Conservation (phyloP, 2,888 invertebrate species). For the Drosophila sordidula region DNA sequence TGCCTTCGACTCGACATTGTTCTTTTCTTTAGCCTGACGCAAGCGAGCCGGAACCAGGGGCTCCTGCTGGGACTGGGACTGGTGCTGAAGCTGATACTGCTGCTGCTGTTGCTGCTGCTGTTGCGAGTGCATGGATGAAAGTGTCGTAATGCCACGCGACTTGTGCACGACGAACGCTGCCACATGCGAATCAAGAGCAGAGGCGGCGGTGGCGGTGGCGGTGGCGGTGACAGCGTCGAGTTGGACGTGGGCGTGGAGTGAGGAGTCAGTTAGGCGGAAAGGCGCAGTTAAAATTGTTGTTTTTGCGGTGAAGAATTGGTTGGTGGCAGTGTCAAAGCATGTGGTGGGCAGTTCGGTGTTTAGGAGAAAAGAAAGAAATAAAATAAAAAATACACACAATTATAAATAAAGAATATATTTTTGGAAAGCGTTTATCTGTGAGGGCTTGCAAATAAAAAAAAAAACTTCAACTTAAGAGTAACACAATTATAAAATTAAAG, state of each 20-base stretch:
- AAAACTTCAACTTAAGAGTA: constrained; percentile 12
- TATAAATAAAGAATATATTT: constrained; percentile 33
- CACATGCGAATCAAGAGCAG: constrained; percentile 35
- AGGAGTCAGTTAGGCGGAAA: constrained; percentile 34
- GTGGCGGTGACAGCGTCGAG: constrained; percentile 33
- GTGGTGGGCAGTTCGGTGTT: constrained; percentile 34
- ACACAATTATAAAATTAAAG: constrained; percentile 11
- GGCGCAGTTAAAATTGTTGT: constrained; percentile 35
- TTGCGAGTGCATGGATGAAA: constrained; percentile 87
- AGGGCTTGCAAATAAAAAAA: constrained; percentile 15
- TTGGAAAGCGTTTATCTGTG: background rate
- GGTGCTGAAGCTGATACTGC: constrained; percentile 54
- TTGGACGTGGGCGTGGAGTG: constrained; percentile 30
- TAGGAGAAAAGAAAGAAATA: constrained; percentile 40
- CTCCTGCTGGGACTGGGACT: constrained; percentile 84
- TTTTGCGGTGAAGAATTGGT: constrained; percentile 16
- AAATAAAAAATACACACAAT: constrained; percentile 26
- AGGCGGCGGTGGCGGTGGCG: constrained; percentile 15
- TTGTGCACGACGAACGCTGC: constrained; percentile 91
- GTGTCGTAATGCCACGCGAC: constrained; percentile 91
- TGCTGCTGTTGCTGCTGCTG: constrained; percentile 68
- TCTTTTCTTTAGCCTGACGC: constrained; percentile 88
- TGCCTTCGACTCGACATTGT: constrained; percentile 88
- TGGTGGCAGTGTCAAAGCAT: constrained; percentile 34
- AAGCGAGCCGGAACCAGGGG: constrained; percentile 87